Evolutionary conservation across 2,797 vertebrate species (phyloP).

Genomic region (Ambastaia sidthimunki): DNA sequence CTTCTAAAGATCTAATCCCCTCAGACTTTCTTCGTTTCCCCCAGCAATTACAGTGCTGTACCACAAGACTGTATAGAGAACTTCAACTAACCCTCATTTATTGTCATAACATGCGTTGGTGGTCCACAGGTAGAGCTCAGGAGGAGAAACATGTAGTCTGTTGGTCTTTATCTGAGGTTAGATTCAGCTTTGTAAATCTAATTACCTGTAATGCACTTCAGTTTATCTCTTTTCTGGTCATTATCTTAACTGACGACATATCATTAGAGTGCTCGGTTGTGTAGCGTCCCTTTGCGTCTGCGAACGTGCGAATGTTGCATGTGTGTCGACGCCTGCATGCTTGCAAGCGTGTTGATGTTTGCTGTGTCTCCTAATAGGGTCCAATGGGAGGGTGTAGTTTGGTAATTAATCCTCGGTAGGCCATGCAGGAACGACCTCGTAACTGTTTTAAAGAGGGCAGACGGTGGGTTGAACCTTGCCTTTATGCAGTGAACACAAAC

Average conservation of each 20-base stretch:
- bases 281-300: constrained; percentile 59
- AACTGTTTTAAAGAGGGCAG: constrained; percentile 79
- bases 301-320: constrained; percentile 29
- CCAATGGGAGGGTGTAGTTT: constrained; percentile 91
- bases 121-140: constrained; percentile 42
- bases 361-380: constrained; percentile 87
- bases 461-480: constrained; percentile 59
- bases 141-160: constrained; percentile 58
- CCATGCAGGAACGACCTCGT: constrained; percentile 82
- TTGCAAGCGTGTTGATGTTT: constrained; percentile 65
- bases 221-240: constrained; percentile 97
- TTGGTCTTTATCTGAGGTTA: constrained; percentile 68
- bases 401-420: constrained; percentile 92
- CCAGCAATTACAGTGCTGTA: constrained; percentile 13
- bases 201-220: constrained; percentile 97
- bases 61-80: constrained; percentile 15
- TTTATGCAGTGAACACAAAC: constrained; percentile 76
- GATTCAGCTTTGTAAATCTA: constrained; percentile 83
- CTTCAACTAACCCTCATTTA: constrained; percentile 37
- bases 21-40: not conserved
- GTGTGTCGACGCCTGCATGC: constrained; percentile 58
- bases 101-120: constrained; percentile 47
- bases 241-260: constrained; percentile 98
- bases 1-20: constrained; percentile 50
- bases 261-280: constrained; percentile 86